phyloP scores from a whole-genome alignment of 1,140 invertebrate genomes.

The Papilio dardanus region DNA sequence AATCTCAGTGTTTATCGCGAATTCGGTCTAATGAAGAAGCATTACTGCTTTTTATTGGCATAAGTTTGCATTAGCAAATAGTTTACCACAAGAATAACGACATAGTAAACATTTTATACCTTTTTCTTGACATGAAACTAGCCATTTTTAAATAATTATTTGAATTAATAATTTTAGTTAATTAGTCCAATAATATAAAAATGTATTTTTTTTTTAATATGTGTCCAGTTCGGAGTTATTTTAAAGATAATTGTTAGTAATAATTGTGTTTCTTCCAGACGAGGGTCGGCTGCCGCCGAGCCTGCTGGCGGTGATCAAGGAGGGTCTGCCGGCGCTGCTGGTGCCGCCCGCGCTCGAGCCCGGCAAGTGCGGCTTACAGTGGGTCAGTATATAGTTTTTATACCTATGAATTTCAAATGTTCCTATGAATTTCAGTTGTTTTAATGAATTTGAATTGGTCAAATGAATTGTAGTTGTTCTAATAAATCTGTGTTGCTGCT shows the following conservation, averaged over 20 bases:
- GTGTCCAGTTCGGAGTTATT: too few species aligned
- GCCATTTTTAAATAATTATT: too few species aligned
- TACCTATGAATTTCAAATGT: not conserved
- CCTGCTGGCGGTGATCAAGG: slow-evolving; percentile 58
- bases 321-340: slow-evolving; percentile 65
- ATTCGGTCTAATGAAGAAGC: too few species aligned
- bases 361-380: slow-evolving; percentile 70
- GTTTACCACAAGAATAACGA: too few species aligned
- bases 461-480: not conserved
- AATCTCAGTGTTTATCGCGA: too few species aligned
- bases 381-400: slow-evolving; percentile 58
- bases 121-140: too few species aligned
- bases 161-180: too few species aligned
- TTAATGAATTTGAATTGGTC: not conserved
- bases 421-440: not conserved
- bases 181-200: too few species aligned
- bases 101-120: too few species aligned
- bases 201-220: too few species aligned
- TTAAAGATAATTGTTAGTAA: not conserved
- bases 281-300: slow-evolving; percentile 67
- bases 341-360: slow-evolving; percentile 71
- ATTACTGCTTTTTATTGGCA: too few species aligned
- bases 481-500: not conserved
- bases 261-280: slow-evolving; percentile 51
- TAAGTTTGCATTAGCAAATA: too few species aligned